Percentiles rank a stretch among this genome's conserved stretches.
These are phyloP conservation scores for Aplodontia rufa DNA, from an alignment of 2,113 vertebrate genomes.

Conservation along the genomic window DNA sequence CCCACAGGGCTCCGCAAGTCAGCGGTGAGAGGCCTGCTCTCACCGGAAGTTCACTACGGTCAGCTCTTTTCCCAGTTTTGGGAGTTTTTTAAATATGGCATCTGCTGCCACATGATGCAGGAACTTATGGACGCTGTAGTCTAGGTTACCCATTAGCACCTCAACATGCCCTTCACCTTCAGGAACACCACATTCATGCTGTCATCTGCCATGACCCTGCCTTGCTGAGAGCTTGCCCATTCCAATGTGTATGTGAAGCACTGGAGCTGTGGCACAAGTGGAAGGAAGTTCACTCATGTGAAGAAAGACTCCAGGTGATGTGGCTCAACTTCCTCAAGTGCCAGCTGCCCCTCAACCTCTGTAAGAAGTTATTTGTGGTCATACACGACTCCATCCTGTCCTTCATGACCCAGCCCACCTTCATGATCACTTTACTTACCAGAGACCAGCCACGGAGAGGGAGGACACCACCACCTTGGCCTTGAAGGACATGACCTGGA, in stretches of 20 bases:
- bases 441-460: constrained; percentile 51
- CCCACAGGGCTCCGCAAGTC: constrained; percentile 79
- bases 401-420: constrained; percentile 91
- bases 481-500: constrained; percentile 96
- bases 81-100: constrained; percentile 89
- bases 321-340: constrained; percentile 94
- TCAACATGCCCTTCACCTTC: constrained; percentile 65
- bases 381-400: constrained; percentile 93
- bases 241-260: constrained; percentile 88
- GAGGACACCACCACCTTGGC: constrained; percentile 90
- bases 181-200: constrained; percentile 88
- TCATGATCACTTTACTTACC: constrained; percentile 96
- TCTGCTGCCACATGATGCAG: constrained; percentile 92
- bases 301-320: constrained; percentile 90
- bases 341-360: constrained; percentile 90
- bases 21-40: constrained; percentile 86
- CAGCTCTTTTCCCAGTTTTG: constrained; percentile 91
- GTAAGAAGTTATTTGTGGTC: constrained; percentile 93
- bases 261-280: constrained; percentile 89
- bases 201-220: constrained; percentile 89
- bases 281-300: constrained; percentile 92
- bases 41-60: constrained; percentile 80
- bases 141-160: background rate
- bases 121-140: constrained; percentile 78
- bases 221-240: constrained; percentile 82